Base-by-base conservation (phyloP, 2,888 invertebrate species). In the Nebria salina region DNA sequence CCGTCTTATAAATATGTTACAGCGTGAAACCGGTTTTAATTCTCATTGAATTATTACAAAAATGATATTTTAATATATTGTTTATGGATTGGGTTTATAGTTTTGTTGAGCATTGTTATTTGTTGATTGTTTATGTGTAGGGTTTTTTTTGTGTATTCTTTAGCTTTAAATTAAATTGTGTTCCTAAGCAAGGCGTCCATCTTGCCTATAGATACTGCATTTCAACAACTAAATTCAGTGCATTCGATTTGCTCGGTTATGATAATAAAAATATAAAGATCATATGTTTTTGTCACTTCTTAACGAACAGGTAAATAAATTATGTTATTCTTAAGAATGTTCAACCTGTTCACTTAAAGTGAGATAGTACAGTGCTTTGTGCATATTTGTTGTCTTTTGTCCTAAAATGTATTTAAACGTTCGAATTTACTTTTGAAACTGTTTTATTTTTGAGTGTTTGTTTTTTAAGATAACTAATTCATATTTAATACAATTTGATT, bases 131-230 rank as follows among this genome's bases (percentile, higher is more conserved):
- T 11, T 54, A 4, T 54, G 8, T 11, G 54, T 54, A 7, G 6
- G 13, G 54, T 54, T 54, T 11, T 2, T 5, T 54, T 54, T 7
- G 13, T 3, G 5, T 34, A 13, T 54, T 54, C 54, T 13, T 54
- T 8, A 54, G 54, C 54, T 54, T 54, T 54, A 54, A 65, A 70
- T 75, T 25, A 79, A 78, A 79, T 73, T 79, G 43, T 79, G 34
- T 34, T 34, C 34, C 43, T 74, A 42, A 64, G n/a, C 43, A 34
- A 79, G 80, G 80, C 80, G 80, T 80, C 80, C 80, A 80, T 80
- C 75, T 80, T 80, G 80, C 75, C 70, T 74, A 70, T 26, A 75
- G 75, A 75, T 64, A 80, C 70, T 80, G 80, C 80, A 80, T 80
- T 78, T 80, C 75, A 70, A 75, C 75, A 66, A 65, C 43, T 42